phyloP scores from a whole-genome alignment of 2,797 vertebrate genomes.

The Ctenosaura bakeri region DNA sequence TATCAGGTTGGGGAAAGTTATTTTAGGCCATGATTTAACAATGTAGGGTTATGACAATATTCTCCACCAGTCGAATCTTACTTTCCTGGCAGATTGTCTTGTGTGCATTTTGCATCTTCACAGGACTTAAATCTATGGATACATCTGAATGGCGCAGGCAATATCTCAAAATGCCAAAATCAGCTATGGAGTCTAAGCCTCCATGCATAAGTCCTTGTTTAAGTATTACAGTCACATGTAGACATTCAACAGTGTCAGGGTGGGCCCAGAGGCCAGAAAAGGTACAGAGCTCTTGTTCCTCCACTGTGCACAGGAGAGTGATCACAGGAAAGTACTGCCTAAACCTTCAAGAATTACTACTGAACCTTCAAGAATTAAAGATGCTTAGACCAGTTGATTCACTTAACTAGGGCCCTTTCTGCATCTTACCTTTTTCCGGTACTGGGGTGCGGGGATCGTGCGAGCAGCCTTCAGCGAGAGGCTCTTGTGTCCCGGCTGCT shows the following conservation, averaged over 20 bases:
- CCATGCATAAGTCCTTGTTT: no score
- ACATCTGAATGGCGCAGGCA: not conserved
- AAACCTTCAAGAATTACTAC: no score
- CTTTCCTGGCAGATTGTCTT: not conserved
- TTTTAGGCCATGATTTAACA: not conserved
- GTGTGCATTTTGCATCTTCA: not conserved
- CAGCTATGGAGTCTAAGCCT: no score
- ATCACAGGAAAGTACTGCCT: not conserved
- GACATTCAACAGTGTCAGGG: not conserved
- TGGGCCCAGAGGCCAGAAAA: not conserved
- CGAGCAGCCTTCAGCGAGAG: no score
- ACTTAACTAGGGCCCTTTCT: no score
- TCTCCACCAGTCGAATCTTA: accelerated
- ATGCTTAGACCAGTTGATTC: not conserved
- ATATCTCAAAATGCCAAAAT: not conserved
- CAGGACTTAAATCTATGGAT: no score
- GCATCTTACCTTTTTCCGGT: no score
- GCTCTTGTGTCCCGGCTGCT: no score
- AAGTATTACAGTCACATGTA: not conserved
- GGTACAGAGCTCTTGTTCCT: no score
- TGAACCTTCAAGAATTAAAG: not conserved
- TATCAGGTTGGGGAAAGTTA: not conserved
- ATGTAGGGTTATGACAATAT: not conserved
- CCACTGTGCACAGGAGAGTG: not conserved
- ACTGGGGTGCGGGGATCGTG: no score